Base-by-base conservation (phyloP, 2,113 vertebrate genomes). In the Polyodon spathula region DNA sequence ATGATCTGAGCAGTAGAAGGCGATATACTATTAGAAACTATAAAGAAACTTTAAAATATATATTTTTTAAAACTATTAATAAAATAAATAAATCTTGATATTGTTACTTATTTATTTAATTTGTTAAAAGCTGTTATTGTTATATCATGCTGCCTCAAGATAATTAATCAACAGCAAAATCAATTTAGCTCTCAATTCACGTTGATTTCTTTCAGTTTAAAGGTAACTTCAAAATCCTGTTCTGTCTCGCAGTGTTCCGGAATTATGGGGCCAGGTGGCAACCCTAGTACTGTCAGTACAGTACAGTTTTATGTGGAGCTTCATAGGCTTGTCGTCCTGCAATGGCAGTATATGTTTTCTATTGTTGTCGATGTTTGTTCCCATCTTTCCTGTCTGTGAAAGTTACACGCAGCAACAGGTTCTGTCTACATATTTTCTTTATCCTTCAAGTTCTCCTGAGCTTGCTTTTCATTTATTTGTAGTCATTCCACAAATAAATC, bases 401-500 rank as follows among this genome's bases (percentile, higher is more conserved):
- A 39, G 38, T 44, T 44, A 14, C 51, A 40, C 12, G 43, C 37
- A 14, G 53, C 40, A 17, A 37, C 40, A 57, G 54, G 16, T 43
- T 58, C 57, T 53, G 56, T 57, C 44, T 42, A 40, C 11, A 40
- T 56, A 48, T 55, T 65, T 70, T 63, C 37, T 66, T 60, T 3
- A 37, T 60, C 52, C 40, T 12, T 10, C n/a, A 6, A 46, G 8
- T 43, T 54, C 15, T 54, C 46, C 56, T 66, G 41, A 52, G 58
- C 64, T 50, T 40, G 51, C 58, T 44, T 60, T 63, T 66, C 53
- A 61, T 66, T 70, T 66, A 66, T 66, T 63, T 63, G 68, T 66
- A 53, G 64, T 58, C 66, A 64, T 60, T 63, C 70, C 63, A 72
- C 71, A 73, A 78, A 76, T 76, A 76, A 70, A 63, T 64, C 68